These are phyloP conservation scores for Hyposmocoma kahamanoa DNA, from an alignment of 1,140 invertebrate genomes.

Conservation along the genomic window DNA sequence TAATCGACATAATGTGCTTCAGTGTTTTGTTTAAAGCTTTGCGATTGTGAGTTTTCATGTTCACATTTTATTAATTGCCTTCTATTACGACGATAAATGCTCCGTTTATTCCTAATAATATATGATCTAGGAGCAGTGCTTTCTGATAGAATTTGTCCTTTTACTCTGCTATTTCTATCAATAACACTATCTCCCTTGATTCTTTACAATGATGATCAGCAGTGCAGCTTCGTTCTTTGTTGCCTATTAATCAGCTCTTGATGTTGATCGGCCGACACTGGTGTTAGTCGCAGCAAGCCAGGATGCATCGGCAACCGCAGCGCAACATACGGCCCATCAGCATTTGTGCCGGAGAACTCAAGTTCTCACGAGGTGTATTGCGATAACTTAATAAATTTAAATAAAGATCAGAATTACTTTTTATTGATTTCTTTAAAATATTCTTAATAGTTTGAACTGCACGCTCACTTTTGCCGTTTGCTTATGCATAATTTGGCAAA, in stretches of 20 bases:
- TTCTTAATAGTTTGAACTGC: conserved; percentile 48
- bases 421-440: conserved; percentile 29
- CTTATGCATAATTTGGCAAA: conserved; percentile 45
- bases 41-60: too few relatives aligned
- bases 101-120: background rate
- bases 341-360: conserved; percentile 17
- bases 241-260: background rate
- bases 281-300: background rate
- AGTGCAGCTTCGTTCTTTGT: background rate
- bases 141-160: background rate
- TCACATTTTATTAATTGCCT: background rate
- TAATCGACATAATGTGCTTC: too few relatives aligned
- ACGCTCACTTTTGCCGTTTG: conserved; percentile 51
- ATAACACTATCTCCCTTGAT: background rate
- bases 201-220: background rate
- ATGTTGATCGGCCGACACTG: background rate
- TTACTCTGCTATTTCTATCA: background rate
- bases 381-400: conserved; percentile 15
- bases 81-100: background rate
- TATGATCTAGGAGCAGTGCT: background rate
- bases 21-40: too few relatives aligned
- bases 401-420: conserved; percentile 10
- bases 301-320: background rate
- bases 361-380: conserved; percentile 11
- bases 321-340: conserved; percentile 16